Base-by-base conservation (phyloP, 1,140 invertebrate species). In the Nebria ingens region DNA sequence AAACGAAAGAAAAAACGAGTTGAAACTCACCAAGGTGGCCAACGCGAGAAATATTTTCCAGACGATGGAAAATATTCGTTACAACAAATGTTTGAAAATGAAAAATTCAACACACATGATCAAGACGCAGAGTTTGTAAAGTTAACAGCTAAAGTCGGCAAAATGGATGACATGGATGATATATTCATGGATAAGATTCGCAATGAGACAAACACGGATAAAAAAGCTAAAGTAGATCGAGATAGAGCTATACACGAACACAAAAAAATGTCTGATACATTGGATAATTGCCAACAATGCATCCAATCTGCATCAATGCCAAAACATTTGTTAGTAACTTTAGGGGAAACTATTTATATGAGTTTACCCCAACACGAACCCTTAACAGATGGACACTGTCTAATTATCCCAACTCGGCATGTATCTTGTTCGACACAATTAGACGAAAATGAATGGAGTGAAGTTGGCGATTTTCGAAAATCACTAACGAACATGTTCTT, bases 391-490 rank as follows among this genome's bases (percentile, higher is more conserved):
- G 87, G 87, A 2, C 93, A 98, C 67, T 98, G 93, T 71, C 75
- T 93, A 15, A 83, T 98, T 61, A 79, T 86, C 1, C 89, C 93
- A n/a, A 80, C 88, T 63, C 77, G 84, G 59, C 95, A 98, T 70
- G 73, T 82, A 1, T 62, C 82, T 12, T 86, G 85, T 68, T 79
- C 83, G 53, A 91, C 89, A 0, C 77, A 82, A 59, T 62, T 94
- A 12, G 95, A 98, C 74, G 94, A 98, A 79, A 91, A 98, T 76
- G 82, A 93, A 49, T 97, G 87, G 88, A 78, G 80, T 59, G 93
- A 97, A 76, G 78, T 97, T 38, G 78, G 86, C 78, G 74, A 77
- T 59, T 86, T 88, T 58, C 79, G 90, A 42, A 86, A 82, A 70
- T 76, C 80, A 6, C 65, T 98, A 0, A 84, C 83, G 0, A 77